Percentiles rank a stretch among this genome's conserved stretches.
Evolutionary conservation across 2,113 vertebrate species (phyloP).

Genomic region (Stegastes partitus): DNA sequence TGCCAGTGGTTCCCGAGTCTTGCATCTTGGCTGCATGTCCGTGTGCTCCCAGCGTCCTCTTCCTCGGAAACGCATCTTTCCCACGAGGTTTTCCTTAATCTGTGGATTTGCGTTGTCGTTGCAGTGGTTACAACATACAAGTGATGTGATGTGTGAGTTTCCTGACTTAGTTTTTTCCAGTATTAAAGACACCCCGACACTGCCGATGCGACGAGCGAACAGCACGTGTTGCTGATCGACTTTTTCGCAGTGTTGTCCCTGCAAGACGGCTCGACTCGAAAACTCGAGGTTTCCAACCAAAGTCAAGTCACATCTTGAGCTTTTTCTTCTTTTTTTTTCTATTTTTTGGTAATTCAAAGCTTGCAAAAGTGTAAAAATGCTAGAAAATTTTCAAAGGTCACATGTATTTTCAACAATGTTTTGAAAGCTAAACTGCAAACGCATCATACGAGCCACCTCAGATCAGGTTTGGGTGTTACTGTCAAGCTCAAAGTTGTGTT

Average conservation of each 20-base stretch:
- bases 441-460: not conserved
- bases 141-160: slow-evolving; percentile 26
- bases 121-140: slow-evolving; percentile 1
- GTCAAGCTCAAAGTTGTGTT: slow-evolving; percentile 33
- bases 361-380: slow-evolving; percentile 13
- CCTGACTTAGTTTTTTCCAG: not conserved
- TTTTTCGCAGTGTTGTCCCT: not conserved
- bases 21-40: slow-evolving; percentile 4
- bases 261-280: not conserved
- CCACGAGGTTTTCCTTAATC: not conserved
- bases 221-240: not conserved
- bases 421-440: slow-evolving; percentile 19
- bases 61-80: not conserved
- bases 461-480: not conserved
- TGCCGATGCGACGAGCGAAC: not conserved
- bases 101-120: slow-evolving; percentile 11
- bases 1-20: not conserved
- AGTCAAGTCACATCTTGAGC: not conserved
- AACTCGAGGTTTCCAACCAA: not conserved
- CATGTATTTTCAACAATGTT: not conserved
- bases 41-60: not conserved
- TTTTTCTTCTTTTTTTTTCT: not conserved
- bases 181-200: not conserved
- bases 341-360: slow-evolving; percentile 2
- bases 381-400: not conserved